Percentiles rank a stretch among this genome's conserved stretches.
phyloP scores from a whole-genome alignment of 2,797 vertebrate species.

The Choloepus didactylus region DNA sequence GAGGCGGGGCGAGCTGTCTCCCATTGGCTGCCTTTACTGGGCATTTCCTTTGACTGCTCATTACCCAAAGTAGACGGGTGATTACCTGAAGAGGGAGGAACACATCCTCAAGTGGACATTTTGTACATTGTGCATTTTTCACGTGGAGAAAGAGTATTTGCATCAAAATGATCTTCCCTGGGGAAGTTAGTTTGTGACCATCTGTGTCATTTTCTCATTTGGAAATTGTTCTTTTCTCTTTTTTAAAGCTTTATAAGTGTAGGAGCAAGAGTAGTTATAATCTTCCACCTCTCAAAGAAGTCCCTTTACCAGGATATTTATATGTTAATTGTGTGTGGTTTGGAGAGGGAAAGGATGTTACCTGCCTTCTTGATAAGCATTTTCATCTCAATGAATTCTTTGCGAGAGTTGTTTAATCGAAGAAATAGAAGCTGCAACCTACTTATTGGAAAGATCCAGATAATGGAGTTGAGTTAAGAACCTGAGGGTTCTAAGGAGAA shows the following conservation, averaged over 20 bases:
- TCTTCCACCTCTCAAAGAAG: conserved; percentile 69
- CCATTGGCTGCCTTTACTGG: conserved; percentile 25
- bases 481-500: conserved; percentile 30
- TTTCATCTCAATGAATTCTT: conserved; percentile 78
- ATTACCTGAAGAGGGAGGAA: neutral
- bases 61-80: neutral
- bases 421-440: conserved; percentile 71
- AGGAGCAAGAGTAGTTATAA: conserved; percentile 64
- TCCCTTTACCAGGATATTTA: conserved; percentile 66
- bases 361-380: conserved; percentile 72
- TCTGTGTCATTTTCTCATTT: conserved; percentile 75
- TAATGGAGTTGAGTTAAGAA: conserved; percentile 54
- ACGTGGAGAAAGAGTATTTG: conserved; percentile 60
- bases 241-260: conserved; percentile 60
- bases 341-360: conserved; percentile 76
- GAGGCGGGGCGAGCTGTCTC: neutral
- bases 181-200: conserved; percentile 67
- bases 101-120: conserved; percentile 41
- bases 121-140: neutral
- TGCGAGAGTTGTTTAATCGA: conserved; percentile 69
- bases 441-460: conserved; percentile 66
- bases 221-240: conserved; percentile 60
- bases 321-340: conserved; percentile 76
- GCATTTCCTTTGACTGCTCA: neutral
- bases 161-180: conserved; percentile 43